phyloP scores from a whole-genome alignment of 2,888 invertebrate genomes.

The Synergus itoensis region DNA sequence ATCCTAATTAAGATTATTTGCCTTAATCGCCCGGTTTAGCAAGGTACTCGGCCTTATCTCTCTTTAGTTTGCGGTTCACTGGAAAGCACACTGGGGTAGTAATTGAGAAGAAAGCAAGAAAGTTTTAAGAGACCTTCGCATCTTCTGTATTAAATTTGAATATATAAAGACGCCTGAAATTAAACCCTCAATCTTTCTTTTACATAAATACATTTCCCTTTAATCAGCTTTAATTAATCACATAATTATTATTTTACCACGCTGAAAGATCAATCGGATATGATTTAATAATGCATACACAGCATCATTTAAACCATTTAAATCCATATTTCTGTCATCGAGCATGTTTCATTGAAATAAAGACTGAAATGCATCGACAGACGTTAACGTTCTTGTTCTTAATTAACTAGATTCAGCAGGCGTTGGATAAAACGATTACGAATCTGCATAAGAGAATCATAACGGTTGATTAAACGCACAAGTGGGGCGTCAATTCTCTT shows the following conservation, averaged over 20 bases:
- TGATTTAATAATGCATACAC: slow-evolving; percentile 6
- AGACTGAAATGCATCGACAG: slow-evolving; percentile 1
- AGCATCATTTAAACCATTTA: slow-evolving; percentile 19
- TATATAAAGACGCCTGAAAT: neutral
- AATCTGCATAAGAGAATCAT: slow-evolving; percentile 12
- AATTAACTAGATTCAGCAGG: slow-evolving; percentile 28
- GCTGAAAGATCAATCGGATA: neutral
- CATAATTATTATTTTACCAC: neutral
- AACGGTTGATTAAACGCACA: slow-evolving; percentile 11
- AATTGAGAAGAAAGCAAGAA: slow-evolving; percentile 3
- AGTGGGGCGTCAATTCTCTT: slow-evolving; percentile 8
- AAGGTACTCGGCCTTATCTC: slow-evolving; percentile 23
- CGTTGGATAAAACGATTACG: slow-evolving; percentile 25
- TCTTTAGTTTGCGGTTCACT: slow-evolving; percentile 17
- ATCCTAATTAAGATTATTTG: slow-evolving; percentile 40
- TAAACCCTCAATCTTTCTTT: neutral
- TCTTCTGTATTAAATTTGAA: slow-evolving; percentile 8
- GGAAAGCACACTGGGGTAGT: neutral
- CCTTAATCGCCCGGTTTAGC: slow-evolving; percentile 17
- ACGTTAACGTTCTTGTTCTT: slow-evolving; percentile 14
- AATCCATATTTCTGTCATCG: slow-evolving; percentile 6
- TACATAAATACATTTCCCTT: neutral
- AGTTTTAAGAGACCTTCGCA: neutral
- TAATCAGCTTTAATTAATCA: neutral
- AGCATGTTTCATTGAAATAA: slow-evolving; percentile 6